phyloP scores from a whole-genome alignment of 2,888 invertebrate species.

The Mellilla xanthometata region DNA sequence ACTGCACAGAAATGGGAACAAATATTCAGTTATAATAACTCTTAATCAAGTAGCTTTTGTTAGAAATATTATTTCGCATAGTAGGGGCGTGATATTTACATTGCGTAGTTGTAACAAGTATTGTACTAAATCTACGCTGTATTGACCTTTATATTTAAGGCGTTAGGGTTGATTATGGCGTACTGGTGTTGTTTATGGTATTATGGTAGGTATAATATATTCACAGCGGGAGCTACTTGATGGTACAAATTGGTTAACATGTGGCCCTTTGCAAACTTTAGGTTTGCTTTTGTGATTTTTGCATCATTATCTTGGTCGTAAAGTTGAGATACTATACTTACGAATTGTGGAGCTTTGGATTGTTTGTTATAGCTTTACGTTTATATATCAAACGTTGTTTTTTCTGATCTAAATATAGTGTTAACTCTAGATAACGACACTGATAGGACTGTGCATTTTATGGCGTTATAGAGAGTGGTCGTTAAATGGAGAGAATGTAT shows the following conservation, averaged over 20 bases:
- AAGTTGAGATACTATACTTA: slow-evolving; percentile 2
- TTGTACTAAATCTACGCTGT: not conserved
- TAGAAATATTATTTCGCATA: slow-evolving; percentile 56
- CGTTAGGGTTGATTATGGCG: not conserved
- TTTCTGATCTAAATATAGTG: too few relatives aligned
- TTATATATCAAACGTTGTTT: too few relatives aligned
- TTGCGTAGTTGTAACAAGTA: slow-evolving; percentile 6
- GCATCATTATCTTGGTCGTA: slow-evolving; percentile 17
- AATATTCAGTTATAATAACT: slow-evolving; percentile 47
- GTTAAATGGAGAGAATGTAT: too few relatives aligned
- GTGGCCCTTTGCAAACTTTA: slow-evolving; percentile 44
- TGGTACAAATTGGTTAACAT: slow-evolving; percentile 75
- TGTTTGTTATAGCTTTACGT: too few relatives aligned
- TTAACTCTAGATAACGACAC: too few relatives aligned
- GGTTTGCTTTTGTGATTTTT: slow-evolving; percentile 28
- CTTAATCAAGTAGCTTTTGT: slow-evolving; percentile 74
- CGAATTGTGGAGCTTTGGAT: too few relatives aligned
- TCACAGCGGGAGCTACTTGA: slow-evolving; percentile 70
- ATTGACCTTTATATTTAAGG: not conserved
- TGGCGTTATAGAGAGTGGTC: too few relatives aligned
- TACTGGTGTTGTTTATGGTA: not conserved
- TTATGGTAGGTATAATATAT: slow-evolving; percentile 56
- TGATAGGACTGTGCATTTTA: too few relatives aligned
- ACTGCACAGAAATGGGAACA: slow-evolving; percentile 25
- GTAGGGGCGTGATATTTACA: slow-evolving; percentile 57